Conservation (phyloP, 2,888 invertebrate species). For the Eilema sororculum region DNA sequence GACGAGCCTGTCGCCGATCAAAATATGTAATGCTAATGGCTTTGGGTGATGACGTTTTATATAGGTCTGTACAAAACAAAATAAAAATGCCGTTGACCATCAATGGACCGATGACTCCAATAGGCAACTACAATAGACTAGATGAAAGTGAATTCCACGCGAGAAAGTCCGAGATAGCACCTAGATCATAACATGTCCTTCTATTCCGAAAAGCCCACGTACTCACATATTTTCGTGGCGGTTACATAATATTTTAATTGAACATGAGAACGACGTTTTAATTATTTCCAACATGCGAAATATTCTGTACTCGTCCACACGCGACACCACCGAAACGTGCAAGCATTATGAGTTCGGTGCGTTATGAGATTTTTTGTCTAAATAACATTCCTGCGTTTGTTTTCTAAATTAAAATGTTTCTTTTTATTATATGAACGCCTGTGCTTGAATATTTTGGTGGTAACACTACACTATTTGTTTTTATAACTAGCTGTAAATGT, state of each 20-base stretch:
- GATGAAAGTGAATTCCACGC: neutral
- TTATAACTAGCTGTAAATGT: no score
- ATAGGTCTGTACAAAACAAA: no score
- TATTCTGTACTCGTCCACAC: constrained; percentile 40
- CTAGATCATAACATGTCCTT: neutral
- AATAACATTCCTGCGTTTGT: constrained; percentile 40
- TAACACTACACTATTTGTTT: neutral
- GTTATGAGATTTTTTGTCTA: constrained; percentile 34
- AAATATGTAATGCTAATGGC: no score
- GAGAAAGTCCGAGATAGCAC: neutral
- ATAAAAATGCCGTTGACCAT: no score
- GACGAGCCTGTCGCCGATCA: no score
- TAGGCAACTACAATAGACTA: no score
- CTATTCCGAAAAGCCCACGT: neutral
- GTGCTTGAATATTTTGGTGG: neutral
- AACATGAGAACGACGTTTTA: constrained; percentile 35
- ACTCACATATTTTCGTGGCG: constrained; percentile 2
- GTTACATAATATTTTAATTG: constrained; percentile 40
- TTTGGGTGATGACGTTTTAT: no score
- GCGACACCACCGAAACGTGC: constrained; percentile 15
- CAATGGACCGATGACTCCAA: no score
- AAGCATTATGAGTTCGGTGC: constrained; percentile 22
- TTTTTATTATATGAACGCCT: neutral
- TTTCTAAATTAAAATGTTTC: constrained; percentile 31
- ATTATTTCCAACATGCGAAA: constrained; percentile 45